Base-by-base conservation (phyloP, 2,797 vertebrate species). In the Eidolon dupreanum region DNA sequence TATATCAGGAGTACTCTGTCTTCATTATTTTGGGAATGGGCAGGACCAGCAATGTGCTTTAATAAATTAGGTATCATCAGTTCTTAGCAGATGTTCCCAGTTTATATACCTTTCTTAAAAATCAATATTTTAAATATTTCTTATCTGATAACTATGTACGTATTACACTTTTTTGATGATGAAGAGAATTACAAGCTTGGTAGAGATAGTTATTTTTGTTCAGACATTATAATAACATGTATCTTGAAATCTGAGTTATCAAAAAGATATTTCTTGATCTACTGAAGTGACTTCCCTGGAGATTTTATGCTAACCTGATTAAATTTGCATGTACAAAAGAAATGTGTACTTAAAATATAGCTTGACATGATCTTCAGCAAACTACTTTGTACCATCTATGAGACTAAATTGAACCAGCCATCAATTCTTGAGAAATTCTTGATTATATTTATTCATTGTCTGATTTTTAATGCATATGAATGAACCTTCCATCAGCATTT, bases 401-500 rank as follows among this genome's bases (percentile, higher is more conserved):
- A 65, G 31, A 74, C n/a, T 71, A 92, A 96, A 92, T 51, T 83
- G 57, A 91, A 89, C 41, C 8, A 43, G 53, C 16, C 77, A 49
- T 88, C 79, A 94, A 46, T 89, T 41, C 31, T 59, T 43, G 51
- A 88, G 59, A 57, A 92, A 66, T 83, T 87, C 74, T 41, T 94
- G n/a, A 94, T 81, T 90, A 59, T 77, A 46, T 55, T 81, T 90
- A 73, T 59, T 90, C 51, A 78, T 43, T 90, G 51, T 75, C 33
- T 94, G 61, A 90, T 74, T 87, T 97, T 83, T 94, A 86, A 90
- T 73, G 71, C 83, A 78, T 86, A 82, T 53, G 26, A 93, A 93
- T 87, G 38, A 63, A 90, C 0, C 5, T 63, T 59, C 17, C 26
- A 77, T 92, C 36, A 71, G 22, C 15, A 70, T 92, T 75, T 90